These are phyloP conservation scores for Taeniopygia guttata DNA, from an alignment of 2,797 vertebrate species.

Conservation along the genomic window DNA sequence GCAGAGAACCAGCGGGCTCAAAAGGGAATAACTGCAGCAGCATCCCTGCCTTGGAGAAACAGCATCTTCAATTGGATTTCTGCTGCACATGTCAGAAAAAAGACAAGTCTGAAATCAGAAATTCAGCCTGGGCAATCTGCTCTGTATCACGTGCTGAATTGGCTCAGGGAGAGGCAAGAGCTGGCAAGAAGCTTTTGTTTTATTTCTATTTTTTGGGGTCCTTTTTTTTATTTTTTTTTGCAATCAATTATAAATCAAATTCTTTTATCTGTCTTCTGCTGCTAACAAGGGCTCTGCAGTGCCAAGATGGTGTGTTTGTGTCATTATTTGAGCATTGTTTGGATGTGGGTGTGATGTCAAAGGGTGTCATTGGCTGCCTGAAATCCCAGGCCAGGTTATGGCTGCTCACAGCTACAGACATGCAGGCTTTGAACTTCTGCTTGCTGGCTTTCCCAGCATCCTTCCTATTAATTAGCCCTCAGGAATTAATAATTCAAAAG, in stretches of 20 bases:
- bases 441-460: background rate
- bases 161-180: conserved; percentile 30
- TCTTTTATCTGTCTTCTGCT: background rate
- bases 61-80: conserved; percentile 40
- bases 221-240: background rate
- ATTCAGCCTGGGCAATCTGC: conserved; percentile 15
- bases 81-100: conserved; percentile 45
- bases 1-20: conserved; percentile 47
- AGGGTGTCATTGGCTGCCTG: background rate
- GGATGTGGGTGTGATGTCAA: background rate
- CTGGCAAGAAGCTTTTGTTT: background rate
- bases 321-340: background rate
- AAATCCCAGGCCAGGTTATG: background rate
- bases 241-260: background rate
- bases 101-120: conserved; percentile 47
- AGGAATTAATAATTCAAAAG: conserved; percentile 20
- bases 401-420: background rate
- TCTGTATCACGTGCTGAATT: background rate
- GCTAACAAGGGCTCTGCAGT: background rate
- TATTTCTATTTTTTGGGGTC: background rate
- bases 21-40: conserved; percentile 38
- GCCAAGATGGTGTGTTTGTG: background rate
- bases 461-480: conserved; percentile 6
- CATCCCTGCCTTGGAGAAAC: conserved; percentile 43
- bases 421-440: background rate